Conservation (phyloP, 2,888 invertebrate species). For the Caprella mutica region DNA sequence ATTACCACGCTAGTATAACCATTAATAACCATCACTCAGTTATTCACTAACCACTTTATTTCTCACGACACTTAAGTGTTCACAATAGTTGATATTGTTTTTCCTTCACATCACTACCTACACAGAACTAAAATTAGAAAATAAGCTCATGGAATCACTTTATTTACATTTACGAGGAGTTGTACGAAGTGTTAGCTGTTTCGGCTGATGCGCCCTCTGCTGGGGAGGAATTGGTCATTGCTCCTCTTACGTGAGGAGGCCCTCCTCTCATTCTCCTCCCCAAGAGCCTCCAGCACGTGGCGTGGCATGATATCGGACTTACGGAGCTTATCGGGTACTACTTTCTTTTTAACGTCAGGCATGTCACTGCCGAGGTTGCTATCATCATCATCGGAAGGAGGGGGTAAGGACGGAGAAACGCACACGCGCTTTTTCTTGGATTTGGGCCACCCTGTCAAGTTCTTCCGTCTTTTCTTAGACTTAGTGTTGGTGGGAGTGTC, state of each 20-base stretch:
- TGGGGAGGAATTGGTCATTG: too few species aligned
- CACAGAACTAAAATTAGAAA: too few species aligned
- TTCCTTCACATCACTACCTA: too few species aligned
- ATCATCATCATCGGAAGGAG: conserved; percentile 33
- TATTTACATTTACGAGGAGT: too few species aligned
- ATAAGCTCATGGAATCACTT: too few species aligned
- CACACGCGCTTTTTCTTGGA: conserved; percentile 19
- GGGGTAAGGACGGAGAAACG: conserved; percentile 4
- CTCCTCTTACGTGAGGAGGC: conserved; percentile 29
- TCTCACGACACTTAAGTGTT: too few species aligned
- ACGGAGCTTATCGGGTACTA: neutral
- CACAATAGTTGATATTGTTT: too few species aligned
- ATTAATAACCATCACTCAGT: too few species aligned
- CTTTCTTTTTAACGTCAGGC: conserved; percentile 20
- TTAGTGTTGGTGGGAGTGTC: conserved; percentile 24
- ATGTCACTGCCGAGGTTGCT: conserved; percentile 29
- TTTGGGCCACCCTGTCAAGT: conserved; percentile 33
- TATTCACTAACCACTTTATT: too few species aligned
- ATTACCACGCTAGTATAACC: too few species aligned
- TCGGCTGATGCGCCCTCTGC: too few species aligned
- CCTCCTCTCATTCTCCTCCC: conserved; percentile 21
- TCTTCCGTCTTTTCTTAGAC: conserved; percentile 31
- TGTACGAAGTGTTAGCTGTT: too few species aligned
- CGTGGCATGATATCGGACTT: conserved; percentile 10
- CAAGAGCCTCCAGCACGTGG: conserved; percentile 18